Evolutionary conservation across 2,888 invertebrate genomes (phyloP), one percentile per base, ranked within the genome.

Genomic region (Graphium colonna): DNA sequence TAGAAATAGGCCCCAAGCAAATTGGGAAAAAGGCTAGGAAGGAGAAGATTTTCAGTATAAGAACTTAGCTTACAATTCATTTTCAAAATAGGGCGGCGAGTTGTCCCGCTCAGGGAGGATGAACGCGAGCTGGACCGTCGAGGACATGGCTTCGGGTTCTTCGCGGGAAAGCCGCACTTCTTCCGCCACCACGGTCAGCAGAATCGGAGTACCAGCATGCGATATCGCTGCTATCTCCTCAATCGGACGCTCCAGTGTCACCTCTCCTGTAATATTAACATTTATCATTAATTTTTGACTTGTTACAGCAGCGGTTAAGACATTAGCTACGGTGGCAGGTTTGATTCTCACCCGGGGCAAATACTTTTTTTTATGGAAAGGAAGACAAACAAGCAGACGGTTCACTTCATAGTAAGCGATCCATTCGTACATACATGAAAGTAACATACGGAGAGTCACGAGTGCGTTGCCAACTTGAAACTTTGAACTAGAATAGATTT

Each of bases 171-270:
- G 86, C 63, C 95, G 91, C 57, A 97, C 94, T 83, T 97, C 97
- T 77, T 96, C 96, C 1, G 97, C 97, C 46, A 96, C 93, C 48
- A 97, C 94, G 0, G 95, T 95, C 58, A 97, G 91, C 45, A 96
- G 90, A 52, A 97, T 94, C 1, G 97, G 96, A 52, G 95, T 94
- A 47, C 95, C 95, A n/a, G 94, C 93, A 70, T 95, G 94, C 12
- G 95, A 94, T 65, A 95, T 95, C 51, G 95, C 93, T 51, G 94
- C 92, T 61, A 97, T 92, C 70, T 96, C 95, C 62, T 94, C 93
- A 26, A 97, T 82, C 0, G 96, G 94, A 61, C 93, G 91, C 60
- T 94, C 85, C 7, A 89, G 67, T 4, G 83, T 86, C 39, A 89
- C 80, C 59, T 87, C 88, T 53, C 89, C 89, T 89, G 71, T 1